Base-by-base conservation (phyloP, 64 coral and sea anemone genomes). In the Montipora capricornis region DNA sequence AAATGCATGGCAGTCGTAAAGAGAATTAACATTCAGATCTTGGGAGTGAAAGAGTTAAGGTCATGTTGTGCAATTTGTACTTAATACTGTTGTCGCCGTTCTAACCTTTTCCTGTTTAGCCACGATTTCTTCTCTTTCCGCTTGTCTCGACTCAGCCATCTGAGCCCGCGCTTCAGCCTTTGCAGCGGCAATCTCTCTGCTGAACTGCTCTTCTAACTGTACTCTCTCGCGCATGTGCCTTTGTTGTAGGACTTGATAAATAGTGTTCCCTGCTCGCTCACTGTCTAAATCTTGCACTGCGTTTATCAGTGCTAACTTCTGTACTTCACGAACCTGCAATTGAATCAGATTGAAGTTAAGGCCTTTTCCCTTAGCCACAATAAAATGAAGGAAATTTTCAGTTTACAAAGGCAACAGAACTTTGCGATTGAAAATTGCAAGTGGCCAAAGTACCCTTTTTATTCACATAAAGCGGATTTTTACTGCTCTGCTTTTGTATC, bases 141-240 rank as follows among this genome's bases (percentile, higher is more conserved):
- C 61, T 75, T 99, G 98, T n/a, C 98, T 80, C 3, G 78, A 49
- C 68, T 99, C 98, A 49, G 92, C 92, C 20, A 90, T 87, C 68
- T 95, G 95, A 70, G 98, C 98, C 46, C 98, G 88, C 74, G 98
- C 98, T 20, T 99, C 98, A 13, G 89, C 95, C 81, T 99, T 96
- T 8, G 95, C 89, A 22, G 92, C 87, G 2, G 52, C 87, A 17
- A 96, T 78, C 78, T 99, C 95, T 14, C 95, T 93, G 64, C 79
- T 87, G 66, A 94, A 96, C 73, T 95, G 77, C 48, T 99, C 98
- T 44, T 99, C 98, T 46, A 93, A 78, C 17, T 90, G 77, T 4
- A 99, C 95, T 17, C 94, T 94, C 78, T 99, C 95, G 74, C 96
- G 98, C 58, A 95, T 96, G 87, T 99, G 98, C 9, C 95, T 80